These are phyloP conservation scores for Psylliodes chrysocephalus DNA, from an alignment of 2,888 invertebrate species.

Conservation along the genomic window DNA sequence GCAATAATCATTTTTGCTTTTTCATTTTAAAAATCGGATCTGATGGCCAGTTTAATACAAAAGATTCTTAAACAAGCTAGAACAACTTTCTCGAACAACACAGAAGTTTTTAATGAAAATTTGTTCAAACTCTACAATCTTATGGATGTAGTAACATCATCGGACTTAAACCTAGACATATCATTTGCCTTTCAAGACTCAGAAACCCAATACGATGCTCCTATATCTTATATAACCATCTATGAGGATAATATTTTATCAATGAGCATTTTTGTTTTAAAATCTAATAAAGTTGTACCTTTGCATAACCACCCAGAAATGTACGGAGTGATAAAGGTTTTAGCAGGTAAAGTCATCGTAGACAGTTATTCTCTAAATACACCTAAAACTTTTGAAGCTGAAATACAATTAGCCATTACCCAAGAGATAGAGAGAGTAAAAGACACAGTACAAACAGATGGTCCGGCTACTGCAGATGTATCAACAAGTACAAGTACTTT, in stretches of 20 bases:
- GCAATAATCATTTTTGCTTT: no score
- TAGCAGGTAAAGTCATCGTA: constrained; percentile 75
- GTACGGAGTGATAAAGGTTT: constrained; percentile 87
- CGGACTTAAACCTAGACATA: constrained; percentile 75
- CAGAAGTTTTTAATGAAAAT: constrained; percentile 71
- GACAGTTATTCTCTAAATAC: constrained; percentile 66
- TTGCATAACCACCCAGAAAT: constrained; percentile 94
- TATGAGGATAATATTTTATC: constrained; percentile 79
- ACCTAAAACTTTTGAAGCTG: constrained; percentile 53
- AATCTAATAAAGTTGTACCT: constrained; percentile 83
- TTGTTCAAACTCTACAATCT: constrained; percentile 72
- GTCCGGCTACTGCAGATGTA: not conserved
- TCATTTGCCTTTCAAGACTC: constrained; percentile 57
- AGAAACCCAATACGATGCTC: constrained; percentile 72
- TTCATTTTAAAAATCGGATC: no score
- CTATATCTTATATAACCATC: constrained; percentile 86
- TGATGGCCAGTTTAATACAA: constrained; percentile 54
- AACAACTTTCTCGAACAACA: constrained; percentile 74
- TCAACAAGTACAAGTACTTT: not conserved
- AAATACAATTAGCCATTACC: constrained; percentile 20
- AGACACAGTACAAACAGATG: no score
- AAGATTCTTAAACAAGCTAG: constrained; percentile 77
- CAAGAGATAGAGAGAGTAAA: no score
- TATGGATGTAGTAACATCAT: constrained; percentile 74
- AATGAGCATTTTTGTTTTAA: constrained; percentile 81